Evolutionary conservation across 2,113 vertebrate species (phyloP).

Genomic region (Saccopteryx leptura): DNA sequence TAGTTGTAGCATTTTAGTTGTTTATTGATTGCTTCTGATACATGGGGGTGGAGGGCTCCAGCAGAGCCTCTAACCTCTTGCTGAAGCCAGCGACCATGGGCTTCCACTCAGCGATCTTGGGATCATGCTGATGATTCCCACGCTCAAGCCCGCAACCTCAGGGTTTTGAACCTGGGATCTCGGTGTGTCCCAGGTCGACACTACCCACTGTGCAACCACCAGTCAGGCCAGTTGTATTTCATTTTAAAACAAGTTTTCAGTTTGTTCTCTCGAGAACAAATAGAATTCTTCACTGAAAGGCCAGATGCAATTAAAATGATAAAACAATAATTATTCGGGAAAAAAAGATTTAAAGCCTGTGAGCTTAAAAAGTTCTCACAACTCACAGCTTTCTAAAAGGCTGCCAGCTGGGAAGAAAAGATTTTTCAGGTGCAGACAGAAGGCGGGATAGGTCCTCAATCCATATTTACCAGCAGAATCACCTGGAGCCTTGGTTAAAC

Average conservation of each 20-base stretch:
- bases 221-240: background rate
- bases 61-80: too few species aligned
- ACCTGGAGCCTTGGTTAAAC: background rate
- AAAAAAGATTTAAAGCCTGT: constrained; percentile 34
- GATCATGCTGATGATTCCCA: too few species aligned
- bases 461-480: background rate
- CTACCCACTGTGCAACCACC: too few species aligned
- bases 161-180: too few species aligned
- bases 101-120: too few species aligned
- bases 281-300: background rate
- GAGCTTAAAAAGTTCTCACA: constrained; percentile 44
- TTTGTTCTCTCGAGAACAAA: background rate
- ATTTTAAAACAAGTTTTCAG: constrained; percentile 25
- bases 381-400: constrained; percentile 32
- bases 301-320: constrained; percentile 35
- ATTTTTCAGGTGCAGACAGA: background rate
- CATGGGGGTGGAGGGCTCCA: too few species aligned
- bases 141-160: too few species aligned
- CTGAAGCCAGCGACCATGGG: too few species aligned
- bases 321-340: constrained; percentile 1
- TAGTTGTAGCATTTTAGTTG: too few species aligned
- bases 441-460: background rate
- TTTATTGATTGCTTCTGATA: too few species aligned
- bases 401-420: background rate
- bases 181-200: too few species aligned